phyloP scores from a whole-genome alignment of 1,140 invertebrate species.

The Chymomyza costata region DNA sequence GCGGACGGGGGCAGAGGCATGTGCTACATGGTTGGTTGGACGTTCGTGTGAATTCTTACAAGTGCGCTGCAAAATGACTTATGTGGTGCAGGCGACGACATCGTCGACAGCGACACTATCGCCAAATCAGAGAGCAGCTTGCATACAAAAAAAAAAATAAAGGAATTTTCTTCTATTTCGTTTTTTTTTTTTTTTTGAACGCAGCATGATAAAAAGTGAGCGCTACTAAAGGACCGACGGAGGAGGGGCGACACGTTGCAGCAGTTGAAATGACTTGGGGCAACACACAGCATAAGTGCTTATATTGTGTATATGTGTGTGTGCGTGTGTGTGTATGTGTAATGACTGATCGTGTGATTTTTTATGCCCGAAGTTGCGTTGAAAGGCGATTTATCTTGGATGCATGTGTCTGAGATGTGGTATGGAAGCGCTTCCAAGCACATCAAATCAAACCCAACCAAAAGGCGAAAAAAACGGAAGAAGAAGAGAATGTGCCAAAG shows the following conservation, averaged over 20 bases:
- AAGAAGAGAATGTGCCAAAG: conserved; percentile 43
- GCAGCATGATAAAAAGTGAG: conserved; percentile 56
- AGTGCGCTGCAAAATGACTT: conserved; percentile 65
- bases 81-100: conserved; percentile 53
- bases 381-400: conserved; percentile 72
- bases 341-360: conserved; percentile 74
- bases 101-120: conserved; percentile 57
- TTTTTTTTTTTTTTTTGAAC: no score
- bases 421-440: conserved; percentile 1
- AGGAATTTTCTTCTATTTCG: no score
- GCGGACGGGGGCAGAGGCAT: conserved; percentile 9
- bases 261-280: conserved; percentile 54
- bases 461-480: conserved; percentile 26
- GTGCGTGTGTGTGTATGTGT: conserved; percentile 40
- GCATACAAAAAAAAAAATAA: conserved; percentile 70
- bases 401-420: neutral
- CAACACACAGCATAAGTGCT: conserved; percentile 54
- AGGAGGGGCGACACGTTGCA: conserved; percentile 17
- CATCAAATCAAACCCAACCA: conserved; percentile 18
- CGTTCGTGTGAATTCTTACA: conserved; percentile 59
- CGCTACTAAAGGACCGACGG: conserved; percentile 16
- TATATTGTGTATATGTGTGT: conserved; percentile 33
- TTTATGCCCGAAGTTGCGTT: conserved; percentile 62
- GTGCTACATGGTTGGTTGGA: conserved; percentile 29
- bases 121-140: conserved; percentile 63